Evolutionary conservation across 2,113 vertebrate species (phyloP).

Genomic region (Muscicapa adusta): DNA sequence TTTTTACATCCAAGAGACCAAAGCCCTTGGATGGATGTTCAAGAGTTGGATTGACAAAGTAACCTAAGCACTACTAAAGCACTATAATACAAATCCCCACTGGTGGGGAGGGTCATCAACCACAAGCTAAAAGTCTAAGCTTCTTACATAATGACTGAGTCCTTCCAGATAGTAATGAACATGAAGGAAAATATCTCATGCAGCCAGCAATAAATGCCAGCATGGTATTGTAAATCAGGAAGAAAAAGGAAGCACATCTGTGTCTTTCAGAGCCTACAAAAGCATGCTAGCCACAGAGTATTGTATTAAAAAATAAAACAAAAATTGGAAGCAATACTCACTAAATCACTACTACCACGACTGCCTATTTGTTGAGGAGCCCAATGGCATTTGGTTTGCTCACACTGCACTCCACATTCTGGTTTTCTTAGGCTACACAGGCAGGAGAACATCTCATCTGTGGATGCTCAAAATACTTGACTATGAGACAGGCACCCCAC

Average conservation of each 20-base stretch:
- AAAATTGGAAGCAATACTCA: not conserved
- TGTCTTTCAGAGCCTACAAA: not conserved
- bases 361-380: not conserved
- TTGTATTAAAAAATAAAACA: not conserved
- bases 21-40: not conserved
- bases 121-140: not conserved
- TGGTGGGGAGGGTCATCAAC: not conserved
- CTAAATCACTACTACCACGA: not conserved
- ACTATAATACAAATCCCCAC: not conserved
- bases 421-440: not conserved
- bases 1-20: not conserved
- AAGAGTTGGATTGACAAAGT: not conserved
- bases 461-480: not conserved
- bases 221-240: not conserved
- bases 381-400: not conserved
- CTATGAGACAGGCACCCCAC: not conserved
- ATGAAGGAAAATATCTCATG: not conserved
- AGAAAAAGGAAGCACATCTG: not conserved
- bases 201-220: not conserved
- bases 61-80: not conserved
- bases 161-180: not conserved
- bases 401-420: not conserved
- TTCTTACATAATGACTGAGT: not conserved
- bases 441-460: not conserved
- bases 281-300: not conserved